These are phyloP conservation scores for Ochropleura leucogaster DNA, from an alignment of 2,888 invertebrate species.

Conservation along the genomic window DNA sequence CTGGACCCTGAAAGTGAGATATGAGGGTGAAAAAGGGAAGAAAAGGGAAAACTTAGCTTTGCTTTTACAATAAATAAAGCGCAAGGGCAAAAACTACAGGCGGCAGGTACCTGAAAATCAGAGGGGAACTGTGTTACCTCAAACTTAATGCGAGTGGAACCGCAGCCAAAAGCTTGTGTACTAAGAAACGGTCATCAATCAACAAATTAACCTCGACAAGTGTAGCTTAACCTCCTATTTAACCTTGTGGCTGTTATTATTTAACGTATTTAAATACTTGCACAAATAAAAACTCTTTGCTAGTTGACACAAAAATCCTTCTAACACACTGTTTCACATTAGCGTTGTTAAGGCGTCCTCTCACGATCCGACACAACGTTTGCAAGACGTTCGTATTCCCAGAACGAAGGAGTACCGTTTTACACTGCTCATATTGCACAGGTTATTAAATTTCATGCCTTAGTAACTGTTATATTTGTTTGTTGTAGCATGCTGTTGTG, in stretches of 20 bases:
- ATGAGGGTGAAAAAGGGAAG: too few species aligned
- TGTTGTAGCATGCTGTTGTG: neutral
- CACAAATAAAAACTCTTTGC: neutral
- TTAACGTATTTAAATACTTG: neutral
- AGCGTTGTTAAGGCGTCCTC: constrained; percentile 20
- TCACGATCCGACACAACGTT: constrained; percentile 10
- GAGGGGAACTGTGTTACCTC: too few species aligned
- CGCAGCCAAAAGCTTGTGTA: too few species aligned
- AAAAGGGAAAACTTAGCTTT: too few species aligned
- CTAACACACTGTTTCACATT: constrained; percentile 21
- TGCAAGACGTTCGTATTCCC: constrained; percentile 26
- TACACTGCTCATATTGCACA: neutral
- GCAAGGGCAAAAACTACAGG: too few species aligned
- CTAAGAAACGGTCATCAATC: too few species aligned
- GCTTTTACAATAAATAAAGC: too few species aligned
- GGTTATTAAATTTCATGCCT: constrained; percentile 9
- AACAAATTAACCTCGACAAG: neutral
- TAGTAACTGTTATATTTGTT: constrained; percentile 16
- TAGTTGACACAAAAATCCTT: constrained; percentile 12
- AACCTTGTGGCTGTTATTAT: neutral
- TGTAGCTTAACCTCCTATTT: neutral
- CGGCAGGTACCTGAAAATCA: too few species aligned
- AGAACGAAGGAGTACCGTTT: neutral
- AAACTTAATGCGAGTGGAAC: too few species aligned
- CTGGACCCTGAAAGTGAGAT: too few species aligned